These are phyloP conservation scores for Oscarella lobularis DNA, from an alignment of 37 sponge, comb jelly and placozoan genomes.

Conservation along the genomic window DNA sequence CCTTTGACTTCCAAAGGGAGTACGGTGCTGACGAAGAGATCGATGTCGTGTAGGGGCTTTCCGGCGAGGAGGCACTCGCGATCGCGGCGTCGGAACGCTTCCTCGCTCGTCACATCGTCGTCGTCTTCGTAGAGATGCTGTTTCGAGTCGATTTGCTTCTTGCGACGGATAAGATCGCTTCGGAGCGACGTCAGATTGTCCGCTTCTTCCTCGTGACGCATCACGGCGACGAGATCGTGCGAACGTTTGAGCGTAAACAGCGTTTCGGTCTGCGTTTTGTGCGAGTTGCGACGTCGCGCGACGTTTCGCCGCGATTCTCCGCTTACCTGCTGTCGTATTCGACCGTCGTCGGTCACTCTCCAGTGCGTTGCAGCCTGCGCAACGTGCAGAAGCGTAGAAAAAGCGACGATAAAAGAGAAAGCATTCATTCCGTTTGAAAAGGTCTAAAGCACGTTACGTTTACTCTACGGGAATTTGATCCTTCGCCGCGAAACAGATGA, in stretches of 20 bases:
- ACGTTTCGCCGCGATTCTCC: too few relatives aligned
- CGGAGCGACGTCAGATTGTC: slow-evolving; percentile 18
- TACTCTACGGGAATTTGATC: too few relatives aligned
- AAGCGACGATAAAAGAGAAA: too few relatives aligned
- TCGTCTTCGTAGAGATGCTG: not conserved
- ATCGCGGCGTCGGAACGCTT: slow-evolving; percentile 8
- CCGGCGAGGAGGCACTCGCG: slow-evolving; percentile 28
- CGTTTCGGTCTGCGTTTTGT: slow-evolving; percentile 40
- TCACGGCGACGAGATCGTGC: slow-evolving; percentile 43
- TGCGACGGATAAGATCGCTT: not conserved
- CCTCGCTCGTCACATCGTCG: slow-evolving; percentile 13
- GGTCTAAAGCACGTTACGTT: too few relatives aligned
- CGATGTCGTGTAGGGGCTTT: slow-evolving; percentile 20
- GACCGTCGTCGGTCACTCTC: not conserved
- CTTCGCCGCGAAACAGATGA: too few relatives aligned
- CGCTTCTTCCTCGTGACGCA: slow-evolving; percentile 44
- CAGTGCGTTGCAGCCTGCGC: not conserved
- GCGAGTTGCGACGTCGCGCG: too few relatives aligned
- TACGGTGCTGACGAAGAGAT: slow-evolving; percentile 37
- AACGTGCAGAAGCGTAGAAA: too few relatives aligned
- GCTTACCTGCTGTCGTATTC: too few relatives aligned
- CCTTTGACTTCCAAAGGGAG: slow-evolving; percentile 46
- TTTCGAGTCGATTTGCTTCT: not conserved
- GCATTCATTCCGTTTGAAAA: too few relatives aligned
- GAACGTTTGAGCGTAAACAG: slow-evolving; percentile 50